Evolutionary conservation across 2,113 vertebrate genomes (phyloP).

Genomic region (Chiloscyllium plagiosum): DNA sequence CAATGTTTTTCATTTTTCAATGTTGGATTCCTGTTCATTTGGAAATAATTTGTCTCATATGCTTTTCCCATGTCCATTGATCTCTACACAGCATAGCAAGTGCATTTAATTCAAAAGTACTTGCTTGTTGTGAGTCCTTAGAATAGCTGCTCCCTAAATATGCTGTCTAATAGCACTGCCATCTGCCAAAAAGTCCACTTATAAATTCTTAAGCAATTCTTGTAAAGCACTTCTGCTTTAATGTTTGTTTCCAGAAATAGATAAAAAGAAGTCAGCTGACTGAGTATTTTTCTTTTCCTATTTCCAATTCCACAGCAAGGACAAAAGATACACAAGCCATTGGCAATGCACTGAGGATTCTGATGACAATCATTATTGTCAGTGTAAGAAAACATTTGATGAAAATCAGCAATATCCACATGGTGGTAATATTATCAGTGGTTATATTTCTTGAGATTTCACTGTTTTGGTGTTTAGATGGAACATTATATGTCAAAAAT

Average conservation of each 20-base stretch:
- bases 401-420: neutral
- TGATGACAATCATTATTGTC: constrained; percentile 42
- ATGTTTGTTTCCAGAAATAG: constrained; percentile 38
- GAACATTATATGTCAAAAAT: neutral
- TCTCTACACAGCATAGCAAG: neutral
- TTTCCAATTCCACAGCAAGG: constrained; percentile 38
- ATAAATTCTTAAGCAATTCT: constrained; percentile 36
- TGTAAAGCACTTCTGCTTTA: neutral
- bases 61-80: neutral
- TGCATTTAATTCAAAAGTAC: constrained; percentile 9
- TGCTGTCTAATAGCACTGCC: neutral
- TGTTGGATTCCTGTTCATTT: neutral
- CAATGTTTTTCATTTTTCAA: neutral
- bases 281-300: constrained; percentile 41
- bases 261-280: neutral
- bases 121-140: neutral
- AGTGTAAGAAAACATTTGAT: constrained; percentile 34
- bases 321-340: constrained; percentile 42
- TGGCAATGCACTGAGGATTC: constrained; percentile 36
- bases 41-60: neutral
- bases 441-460: neutral
- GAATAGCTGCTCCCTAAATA: neutral
- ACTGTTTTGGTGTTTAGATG: neutral
- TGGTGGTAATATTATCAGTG: neutral
- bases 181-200: constrained; percentile 21